These are phyloP conservation scores for Antheraea yamamai DNA, from an alignment of 2,888 invertebrate species.

Conservation along the genomic window DNA sequence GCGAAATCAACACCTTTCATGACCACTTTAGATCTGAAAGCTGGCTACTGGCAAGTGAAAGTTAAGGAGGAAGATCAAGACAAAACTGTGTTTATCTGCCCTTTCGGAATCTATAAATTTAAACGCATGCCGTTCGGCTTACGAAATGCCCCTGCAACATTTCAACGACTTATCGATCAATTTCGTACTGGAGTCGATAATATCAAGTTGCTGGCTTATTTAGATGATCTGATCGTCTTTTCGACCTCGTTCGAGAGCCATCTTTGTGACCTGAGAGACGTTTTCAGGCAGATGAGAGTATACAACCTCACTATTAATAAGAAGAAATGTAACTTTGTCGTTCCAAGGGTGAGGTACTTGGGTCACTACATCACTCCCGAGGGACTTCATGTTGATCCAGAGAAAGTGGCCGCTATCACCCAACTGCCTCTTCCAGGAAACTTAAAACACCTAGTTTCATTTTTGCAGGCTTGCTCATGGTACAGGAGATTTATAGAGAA, in stretches of 20 bases:
- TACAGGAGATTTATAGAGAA: conserved; percentile 22
- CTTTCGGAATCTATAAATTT: conserved; percentile 39
- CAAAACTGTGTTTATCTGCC: conserved; percentile 48
- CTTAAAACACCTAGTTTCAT: conserved; percentile 21
- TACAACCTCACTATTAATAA: conserved; percentile 31
- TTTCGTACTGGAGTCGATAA: conserved; percentile 13
- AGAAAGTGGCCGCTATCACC: conserved; percentile 27
- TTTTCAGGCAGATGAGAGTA: conserved; percentile 26
- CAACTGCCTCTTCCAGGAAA: conserved; percentile 12
- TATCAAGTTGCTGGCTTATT: conserved; percentile 22
- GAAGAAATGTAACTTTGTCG: conserved; percentile 33
- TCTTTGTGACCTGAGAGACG: conserved; percentile 22
- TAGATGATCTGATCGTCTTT: conserved; percentile 24
- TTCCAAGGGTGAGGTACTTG: conserved; percentile 32
- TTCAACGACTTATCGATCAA: conserved; percentile 32
- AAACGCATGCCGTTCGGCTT: conserved; percentile 41
- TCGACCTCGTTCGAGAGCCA: conserved; percentile 22
- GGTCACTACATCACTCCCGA: conserved; percentile 36
- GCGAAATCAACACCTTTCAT: conserved; percentile 37
- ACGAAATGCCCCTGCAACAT: conserved; percentile 34
- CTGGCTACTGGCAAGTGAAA: conserved; percentile 43
- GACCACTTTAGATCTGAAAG: conserved; percentile 35
- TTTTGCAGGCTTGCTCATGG: conserved; percentile 23
- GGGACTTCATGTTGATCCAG: conserved; percentile 38
- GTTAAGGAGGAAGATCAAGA: conserved; percentile 37